Evolutionary conservation across 2,113 vertebrate species (phyloP).

Genomic region (Galeopterus variegatus): DNA sequence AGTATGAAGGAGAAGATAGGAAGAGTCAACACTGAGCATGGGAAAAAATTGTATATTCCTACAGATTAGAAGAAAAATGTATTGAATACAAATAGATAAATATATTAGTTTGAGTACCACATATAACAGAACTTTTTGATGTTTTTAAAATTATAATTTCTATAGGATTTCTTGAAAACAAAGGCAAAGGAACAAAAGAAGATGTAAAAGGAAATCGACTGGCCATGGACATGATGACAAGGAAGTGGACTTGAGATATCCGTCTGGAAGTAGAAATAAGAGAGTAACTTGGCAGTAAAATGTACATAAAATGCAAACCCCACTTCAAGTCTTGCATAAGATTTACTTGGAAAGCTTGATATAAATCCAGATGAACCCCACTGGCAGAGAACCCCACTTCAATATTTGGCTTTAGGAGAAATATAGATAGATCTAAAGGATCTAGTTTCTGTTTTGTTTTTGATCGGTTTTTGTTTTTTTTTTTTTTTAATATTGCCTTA

Average conservation of each 20-base stretch:
- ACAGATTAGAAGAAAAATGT: not conserved
- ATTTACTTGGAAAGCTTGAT: not conserved
- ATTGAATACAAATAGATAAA: not conserved
- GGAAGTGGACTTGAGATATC: not conserved
- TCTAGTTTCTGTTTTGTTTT: not conserved
- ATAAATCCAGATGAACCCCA: not conserved
- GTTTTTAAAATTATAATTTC: not conserved
- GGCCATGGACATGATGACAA: not conserved
- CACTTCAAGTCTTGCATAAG: not conserved
- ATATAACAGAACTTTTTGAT: not conserved
- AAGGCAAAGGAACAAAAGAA: not conserved
- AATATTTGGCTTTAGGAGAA: not conserved
- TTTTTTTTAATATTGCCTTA: not conserved
- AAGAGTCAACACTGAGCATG: not conserved
- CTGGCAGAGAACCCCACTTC: not conserved
- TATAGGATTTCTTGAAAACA: not conserved
- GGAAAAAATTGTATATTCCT: not conserved
- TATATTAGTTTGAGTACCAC: not conserved
- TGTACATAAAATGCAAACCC: not conserved
- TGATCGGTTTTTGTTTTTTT: too few relatives aligned
- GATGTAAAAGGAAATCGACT: not conserved
- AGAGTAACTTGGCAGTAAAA: not conserved
- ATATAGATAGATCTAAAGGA: not conserved
- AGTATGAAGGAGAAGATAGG: not conserved
- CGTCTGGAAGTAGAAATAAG: not conserved